Percentiles rank a stretch among this genome's conserved stretches.
These are phyloP conservation scores for Coboldia fuscipes DNA, from an alignment of 1,140 invertebrate species.

Conservation along the genomic window DNA sequence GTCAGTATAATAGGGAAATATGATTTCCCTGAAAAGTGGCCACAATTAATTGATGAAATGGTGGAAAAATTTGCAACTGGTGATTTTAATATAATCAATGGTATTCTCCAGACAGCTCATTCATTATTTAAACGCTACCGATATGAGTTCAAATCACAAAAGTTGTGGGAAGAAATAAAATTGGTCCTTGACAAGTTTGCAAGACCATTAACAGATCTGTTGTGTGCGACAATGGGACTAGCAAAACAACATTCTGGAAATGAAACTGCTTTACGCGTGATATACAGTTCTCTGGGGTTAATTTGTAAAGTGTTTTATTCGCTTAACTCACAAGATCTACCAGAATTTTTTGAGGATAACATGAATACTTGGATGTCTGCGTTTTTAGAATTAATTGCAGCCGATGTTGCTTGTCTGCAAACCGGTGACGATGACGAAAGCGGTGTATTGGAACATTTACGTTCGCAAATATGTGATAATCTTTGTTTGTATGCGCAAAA, in stretches of 20 bases:
- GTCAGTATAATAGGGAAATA: constrained; percentile 85
- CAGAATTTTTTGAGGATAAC: constrained; percentile 97
- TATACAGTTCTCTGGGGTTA: constrained; percentile 73
- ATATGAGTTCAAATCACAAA: constrained; percentile 87
- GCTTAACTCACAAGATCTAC: constrained; percentile 89
- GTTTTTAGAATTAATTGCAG: constrained; percentile 59
- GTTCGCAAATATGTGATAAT: constrained; percentile 91
- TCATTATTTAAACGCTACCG: constrained; percentile 91
- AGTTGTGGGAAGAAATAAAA: constrained; percentile 91
- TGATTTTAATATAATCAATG: constrained; percentile 90
- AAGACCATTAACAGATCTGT: constrained; percentile 76
- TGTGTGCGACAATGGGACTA: constrained; percentile 71
- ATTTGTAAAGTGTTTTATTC: constrained; percentile 95
- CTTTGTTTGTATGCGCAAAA: constrained; percentile 87
- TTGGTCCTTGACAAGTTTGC: constrained; percentile 88
- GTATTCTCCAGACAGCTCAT: constrained; percentile 82
- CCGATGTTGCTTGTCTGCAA: constrained; percentile 51
- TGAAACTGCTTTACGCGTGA: constrained; percentile 57
- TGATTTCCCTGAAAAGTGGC: constrained; percentile 93
- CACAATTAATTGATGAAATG: constrained; percentile 71
- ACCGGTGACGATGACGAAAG: constrained; percentile 64
- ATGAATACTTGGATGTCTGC: constrained; percentile 87
- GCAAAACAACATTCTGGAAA: constrained; percentile 58
- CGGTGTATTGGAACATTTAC: constrained; percentile 74
- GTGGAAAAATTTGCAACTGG: constrained; percentile 75